Percentiles rank a stretch among this genome's conserved stretches.
These are phyloP conservation scores for Cataglyphis rosenhaueri DNA, from an alignment of 2,888 invertebrate species.

Conservation along the genomic window DNA sequence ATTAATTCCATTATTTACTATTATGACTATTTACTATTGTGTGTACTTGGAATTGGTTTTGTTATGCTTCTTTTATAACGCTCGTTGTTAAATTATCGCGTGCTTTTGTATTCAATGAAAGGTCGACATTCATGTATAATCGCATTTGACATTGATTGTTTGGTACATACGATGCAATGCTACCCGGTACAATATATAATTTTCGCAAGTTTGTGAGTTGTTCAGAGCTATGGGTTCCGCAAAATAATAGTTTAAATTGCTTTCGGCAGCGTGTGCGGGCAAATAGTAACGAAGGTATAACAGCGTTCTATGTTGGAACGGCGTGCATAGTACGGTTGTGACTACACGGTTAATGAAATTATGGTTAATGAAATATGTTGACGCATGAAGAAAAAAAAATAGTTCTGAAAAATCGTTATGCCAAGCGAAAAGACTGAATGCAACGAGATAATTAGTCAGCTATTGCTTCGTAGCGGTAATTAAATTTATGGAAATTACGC, in stretches of 20 bases:
- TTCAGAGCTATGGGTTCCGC: background rate
- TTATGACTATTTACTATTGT: background rate
- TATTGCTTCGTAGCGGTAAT: slow-evolving; percentile 39
- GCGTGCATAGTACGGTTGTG: background rate
- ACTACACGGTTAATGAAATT: slow-evolving; percentile 37
- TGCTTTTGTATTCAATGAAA: slow-evolving; percentile 15
- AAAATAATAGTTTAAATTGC: slow-evolving; percentile 56
- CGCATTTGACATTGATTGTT: slow-evolving; percentile 44
- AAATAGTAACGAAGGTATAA: slow-evolving; percentile 48
- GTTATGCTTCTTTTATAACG: background rate
- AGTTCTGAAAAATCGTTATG: slow-evolving; percentile 3
- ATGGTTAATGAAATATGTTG: slow-evolving; percentile 43
- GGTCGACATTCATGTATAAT: slow-evolving; percentile 26
- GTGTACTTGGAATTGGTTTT: background rate
- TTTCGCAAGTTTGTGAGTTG: slow-evolving; percentile 31
- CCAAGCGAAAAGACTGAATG: slow-evolving; percentile 1
- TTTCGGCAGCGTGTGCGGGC: slow-evolving; percentile 33
- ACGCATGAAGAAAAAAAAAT: slow-evolving; percentile 42
- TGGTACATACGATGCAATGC: slow-evolving; percentile 2
- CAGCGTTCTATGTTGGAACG: slow-evolving; percentile 27
- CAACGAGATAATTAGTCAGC: slow-evolving; percentile 41
- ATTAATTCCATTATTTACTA: slow-evolving; percentile 8
- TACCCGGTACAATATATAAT: slow-evolving; percentile 12
- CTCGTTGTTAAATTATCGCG: slow-evolving; percentile 20
- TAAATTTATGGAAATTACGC: slow-evolving; percentile 49